These are phyloP conservation scores for Sphecodes monilicornis DNA, from an alignment of 2,888 invertebrate genomes.

Conservation along the genomic window DNA sequence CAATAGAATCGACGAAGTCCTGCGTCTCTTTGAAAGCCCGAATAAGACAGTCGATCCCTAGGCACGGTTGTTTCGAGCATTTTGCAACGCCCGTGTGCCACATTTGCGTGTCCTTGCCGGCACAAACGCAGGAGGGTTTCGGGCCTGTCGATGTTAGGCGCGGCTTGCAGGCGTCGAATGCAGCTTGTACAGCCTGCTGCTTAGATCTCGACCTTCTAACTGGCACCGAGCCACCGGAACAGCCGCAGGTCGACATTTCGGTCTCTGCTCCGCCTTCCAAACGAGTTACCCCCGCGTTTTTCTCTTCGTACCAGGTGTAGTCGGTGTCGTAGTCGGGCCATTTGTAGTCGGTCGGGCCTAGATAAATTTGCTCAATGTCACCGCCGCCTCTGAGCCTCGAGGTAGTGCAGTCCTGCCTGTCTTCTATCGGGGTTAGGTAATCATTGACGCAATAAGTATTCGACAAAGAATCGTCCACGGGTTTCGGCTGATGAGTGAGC, in stretches of 20 bases:
- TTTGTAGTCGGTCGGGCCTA: conserved; percentile 6
- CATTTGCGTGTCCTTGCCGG: conserved; percentile 53
- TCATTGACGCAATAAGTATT: conserved; percentile 65
- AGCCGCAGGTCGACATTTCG: conserved; percentile 19
- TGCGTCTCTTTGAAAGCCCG: conserved; percentile 77
- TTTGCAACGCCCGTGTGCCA: conserved; percentile 36
- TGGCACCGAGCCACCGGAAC: conserved; percentile 28
- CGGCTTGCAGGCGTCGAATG: conserved; percentile 41
- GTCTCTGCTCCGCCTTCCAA: conserved; percentile 67
- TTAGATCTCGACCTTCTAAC: not conserved
- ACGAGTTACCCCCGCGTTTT: conserved; percentile 35
- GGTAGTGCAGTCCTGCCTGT: conserved; percentile 22
- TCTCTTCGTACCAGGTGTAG: conserved; percentile 56
- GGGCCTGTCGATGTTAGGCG: conserved; percentile 27
- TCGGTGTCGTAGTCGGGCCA: conserved; percentile 56
- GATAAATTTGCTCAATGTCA: conserved; percentile 48
- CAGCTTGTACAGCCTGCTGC: conserved; percentile 9
- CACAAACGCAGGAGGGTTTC: conserved; percentile 48
- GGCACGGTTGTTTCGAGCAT: conserved; percentile 72
- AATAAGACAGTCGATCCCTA: conserved; percentile 76
- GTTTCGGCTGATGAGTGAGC: not conserved
- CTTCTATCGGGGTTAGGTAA: conserved; percentile 7
- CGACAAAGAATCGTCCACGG: conserved; percentile 8
- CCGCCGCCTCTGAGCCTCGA: conserved; percentile 74
- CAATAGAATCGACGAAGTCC: conserved; percentile 79